These are phyloP conservation scores for Cynodonichthys magdalenae DNA, from an alignment of 2,797 vertebrate species.

Conservation along the genomic window DNA sequence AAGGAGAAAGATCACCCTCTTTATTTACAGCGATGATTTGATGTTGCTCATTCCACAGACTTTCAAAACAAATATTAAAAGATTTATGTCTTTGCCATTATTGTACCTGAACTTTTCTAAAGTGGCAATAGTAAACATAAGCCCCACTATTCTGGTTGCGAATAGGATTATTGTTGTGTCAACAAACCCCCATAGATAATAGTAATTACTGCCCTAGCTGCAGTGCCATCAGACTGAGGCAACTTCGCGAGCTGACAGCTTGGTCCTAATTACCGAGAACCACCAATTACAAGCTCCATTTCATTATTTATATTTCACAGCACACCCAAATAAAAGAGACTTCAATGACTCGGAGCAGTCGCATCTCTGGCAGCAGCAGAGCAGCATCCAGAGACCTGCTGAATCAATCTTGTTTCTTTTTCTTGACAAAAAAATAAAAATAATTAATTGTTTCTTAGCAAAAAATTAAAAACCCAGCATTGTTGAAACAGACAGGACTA, in stretches of 20 bases:
- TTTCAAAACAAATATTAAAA: slow-evolving; percentile 38
- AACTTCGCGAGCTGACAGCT: slow-evolving; percentile 79
- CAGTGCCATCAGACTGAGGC: slow-evolving; percentile 71
- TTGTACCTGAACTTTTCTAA: slow-evolving; percentile 37
- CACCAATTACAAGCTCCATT: slow-evolving; percentile 81
- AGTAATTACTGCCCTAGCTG: slow-evolving; percentile 78
- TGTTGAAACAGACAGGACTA: slow-evolving; percentile 16
- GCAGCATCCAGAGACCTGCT: slow-evolving; percentile 54
- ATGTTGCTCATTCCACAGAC: slow-evolving; percentile 20
- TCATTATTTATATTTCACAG: slow-evolving; percentile 81
- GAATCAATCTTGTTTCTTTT: slow-evolving; percentile 48
- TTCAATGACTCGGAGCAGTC: slow-evolving; percentile 64
- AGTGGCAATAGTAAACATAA: slow-evolving; percentile 57
- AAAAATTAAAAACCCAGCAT: slow-evolving; percentile 12
- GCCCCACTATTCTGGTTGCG: slow-evolving; percentile 59
- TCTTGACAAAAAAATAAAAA: slow-evolving; percentile 12
- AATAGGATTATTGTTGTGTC: slow-evolving; percentile 78
- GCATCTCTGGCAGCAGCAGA: slow-evolving; percentile 62
- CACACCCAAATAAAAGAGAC: slow-evolving; percentile 76
- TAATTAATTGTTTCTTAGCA: slow-evolving; percentile 29
- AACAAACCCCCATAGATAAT: slow-evolving; percentile 79
- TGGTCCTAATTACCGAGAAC: slow-evolving; percentile 84
- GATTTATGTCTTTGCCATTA: slow-evolving; percentile 44
- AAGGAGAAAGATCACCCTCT: slow-evolving; percentile 31
- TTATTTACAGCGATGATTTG: slow-evolving; percentile 14